A percentile compares a stretch with the other conserved stretches of the same genome.
These are phyloP conservation scores for Zootoca vivipara DNA, from an alignment of 2,113 vertebrate genomes.

Conservation along the genomic window DNA sequence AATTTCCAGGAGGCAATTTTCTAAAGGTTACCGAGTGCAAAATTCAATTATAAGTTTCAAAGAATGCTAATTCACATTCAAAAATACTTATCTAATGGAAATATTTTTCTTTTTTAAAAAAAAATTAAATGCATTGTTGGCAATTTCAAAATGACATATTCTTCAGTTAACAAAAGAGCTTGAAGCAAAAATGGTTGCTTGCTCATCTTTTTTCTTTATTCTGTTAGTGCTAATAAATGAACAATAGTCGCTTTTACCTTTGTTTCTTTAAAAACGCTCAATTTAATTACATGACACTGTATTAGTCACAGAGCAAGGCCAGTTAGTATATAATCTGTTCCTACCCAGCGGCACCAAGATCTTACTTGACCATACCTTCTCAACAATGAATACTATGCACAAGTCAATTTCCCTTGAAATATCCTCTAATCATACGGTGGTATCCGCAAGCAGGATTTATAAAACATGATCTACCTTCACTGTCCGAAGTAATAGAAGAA, in stretches of 20 bases:
- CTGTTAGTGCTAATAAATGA: neutral
- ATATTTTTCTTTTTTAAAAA: no score
- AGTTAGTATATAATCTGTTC: neutral
- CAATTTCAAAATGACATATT: neutral
- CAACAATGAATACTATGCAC: neutral
- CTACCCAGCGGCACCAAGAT: neutral
- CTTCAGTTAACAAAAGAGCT: neutral
- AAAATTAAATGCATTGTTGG: neutral
- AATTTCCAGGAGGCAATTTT: neutral
- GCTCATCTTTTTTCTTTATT: neutral
- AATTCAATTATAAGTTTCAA: neutral
- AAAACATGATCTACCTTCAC: neutral
- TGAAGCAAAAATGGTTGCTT: neutral
- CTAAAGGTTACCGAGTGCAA: neutral
- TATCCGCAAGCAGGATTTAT: neutral
- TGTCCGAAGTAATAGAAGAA: no score
- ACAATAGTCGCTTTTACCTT: neutral
- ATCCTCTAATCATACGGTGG: neutral
- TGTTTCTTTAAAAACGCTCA: neutral
- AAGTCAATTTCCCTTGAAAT: neutral
- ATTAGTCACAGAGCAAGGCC: neutral
- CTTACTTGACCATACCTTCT: neutral
- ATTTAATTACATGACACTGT: neutral
- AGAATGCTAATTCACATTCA: neutral
- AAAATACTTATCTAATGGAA: neutral